These are phyloP conservation scores for Dendrolimus punctatus DNA, from an alignment of 1,140 invertebrate genomes.

Conservation along the genomic window DNA sequence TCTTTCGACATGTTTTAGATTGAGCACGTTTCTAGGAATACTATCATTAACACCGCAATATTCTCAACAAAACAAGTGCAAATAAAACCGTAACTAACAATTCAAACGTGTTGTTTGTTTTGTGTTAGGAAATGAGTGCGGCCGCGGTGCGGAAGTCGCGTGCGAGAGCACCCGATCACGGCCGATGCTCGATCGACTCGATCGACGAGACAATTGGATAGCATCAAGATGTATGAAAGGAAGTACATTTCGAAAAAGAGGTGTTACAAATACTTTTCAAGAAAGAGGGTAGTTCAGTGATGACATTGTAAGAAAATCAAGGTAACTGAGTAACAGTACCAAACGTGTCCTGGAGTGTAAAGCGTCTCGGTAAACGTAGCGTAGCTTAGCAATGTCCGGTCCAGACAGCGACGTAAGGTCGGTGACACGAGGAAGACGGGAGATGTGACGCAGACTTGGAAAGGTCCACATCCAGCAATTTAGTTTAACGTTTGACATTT, in stretches of 20 bases:
- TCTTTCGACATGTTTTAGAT: too few relatives aligned
- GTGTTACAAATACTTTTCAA: too few relatives aligned
- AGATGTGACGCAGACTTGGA: too few relatives aligned
- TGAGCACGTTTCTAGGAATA: too few relatives aligned
- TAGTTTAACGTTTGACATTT: neutral
- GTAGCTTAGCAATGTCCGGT: too few relatives aligned
- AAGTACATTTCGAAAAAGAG: slow-evolving; percentile 1
- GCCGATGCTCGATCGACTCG: slow-evolving; percentile 20
- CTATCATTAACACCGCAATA: neutral
- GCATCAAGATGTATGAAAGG: slow-evolving; percentile 13
- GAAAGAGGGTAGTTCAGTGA: neutral
- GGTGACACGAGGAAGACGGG: too few relatives aligned
- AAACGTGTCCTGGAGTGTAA: too few relatives aligned
- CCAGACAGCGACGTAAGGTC: too few relatives aligned
- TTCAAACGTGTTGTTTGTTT: slow-evolving; percentile 29
- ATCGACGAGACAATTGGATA: slow-evolving; percentile 2
- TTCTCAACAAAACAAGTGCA: neutral
- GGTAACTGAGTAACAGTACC: too few relatives aligned
- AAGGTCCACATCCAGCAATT: neutral
- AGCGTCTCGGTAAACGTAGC: too few relatives aligned
- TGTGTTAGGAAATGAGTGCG: slow-evolving; percentile 27
- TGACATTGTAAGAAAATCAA: too few relatives aligned
- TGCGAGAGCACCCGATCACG: slow-evolving; percentile 33
- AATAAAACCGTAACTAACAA: slow-evolving; percentile 12
- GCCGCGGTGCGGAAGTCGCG: slow-evolving; percentile 41